These are phyloP conservation scores for Prietella phreatophila DNA, from an alignment of 2,113 vertebrate species.

Conservation along the genomic window DNA sequence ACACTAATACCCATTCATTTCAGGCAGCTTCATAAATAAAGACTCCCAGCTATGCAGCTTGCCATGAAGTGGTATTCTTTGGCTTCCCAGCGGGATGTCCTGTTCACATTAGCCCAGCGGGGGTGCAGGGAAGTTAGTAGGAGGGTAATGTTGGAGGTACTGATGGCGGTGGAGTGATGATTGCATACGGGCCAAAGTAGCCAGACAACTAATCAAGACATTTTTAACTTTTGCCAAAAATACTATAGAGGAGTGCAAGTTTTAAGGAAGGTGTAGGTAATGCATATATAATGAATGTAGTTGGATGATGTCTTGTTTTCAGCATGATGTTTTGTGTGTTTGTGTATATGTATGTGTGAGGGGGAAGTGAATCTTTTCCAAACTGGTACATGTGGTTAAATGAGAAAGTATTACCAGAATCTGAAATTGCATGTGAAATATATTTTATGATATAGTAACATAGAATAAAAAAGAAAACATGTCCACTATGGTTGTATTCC, in stretches of 20 bases:
- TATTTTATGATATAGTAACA: not conserved
- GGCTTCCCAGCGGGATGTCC: constrained; percentile 93
- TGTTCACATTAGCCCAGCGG: constrained; percentile 99
- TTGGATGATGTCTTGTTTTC: constrained; percentile 35
- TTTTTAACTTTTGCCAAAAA: constrained; percentile 99
- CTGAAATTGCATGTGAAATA: constrained; percentile 12
- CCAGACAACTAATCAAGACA: constrained; percentile 99
- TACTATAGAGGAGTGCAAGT: constrained; percentile 79
- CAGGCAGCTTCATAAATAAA: constrained; percentile 99
- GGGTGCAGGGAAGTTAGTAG: constrained; percentile 58
- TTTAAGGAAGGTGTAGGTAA: constrained; percentile 69
- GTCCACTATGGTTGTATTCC: not conserved
- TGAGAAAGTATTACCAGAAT: constrained; percentile 59
- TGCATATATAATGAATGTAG: constrained; percentile 53
- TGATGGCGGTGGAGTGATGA: constrained; percentile 12
- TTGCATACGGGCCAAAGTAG: constrained; percentile 90
- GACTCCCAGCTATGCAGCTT: constrained; percentile 94
- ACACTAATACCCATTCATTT: constrained; percentile 99
- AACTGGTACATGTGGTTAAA: constrained; percentile 50
- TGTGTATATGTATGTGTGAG: not conserved
- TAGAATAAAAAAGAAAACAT: not conserved
- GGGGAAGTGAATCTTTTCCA: not conserved
- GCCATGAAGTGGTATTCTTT: constrained; percentile 99
- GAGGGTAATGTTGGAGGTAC: constrained; percentile 11
- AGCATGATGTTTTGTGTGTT: no score